Evolutionary conservation across 2,888 invertebrate species (phyloP), one percentile per base, ranked within the genome.

Genomic region (Archaeoteleia sp.): DNA sequence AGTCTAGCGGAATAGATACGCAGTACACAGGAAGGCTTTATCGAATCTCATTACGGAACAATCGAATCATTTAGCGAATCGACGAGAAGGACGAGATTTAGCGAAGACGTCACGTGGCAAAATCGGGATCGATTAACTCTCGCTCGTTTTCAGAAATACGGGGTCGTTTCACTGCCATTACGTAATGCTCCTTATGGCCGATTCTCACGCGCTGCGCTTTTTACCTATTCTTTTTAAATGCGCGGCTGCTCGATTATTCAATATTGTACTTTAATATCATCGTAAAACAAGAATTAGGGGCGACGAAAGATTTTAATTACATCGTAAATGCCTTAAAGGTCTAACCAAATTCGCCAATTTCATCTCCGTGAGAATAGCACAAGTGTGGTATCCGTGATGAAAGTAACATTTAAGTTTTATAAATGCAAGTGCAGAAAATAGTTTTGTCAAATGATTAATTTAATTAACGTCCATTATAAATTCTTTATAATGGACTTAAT

Each of bases 11-110:
- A 73, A 73, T 66, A 70, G 70, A 71, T 72, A 67, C 60, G 40
- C 40, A 10, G 55, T 58, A 65, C 49, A 71, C 63, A 43, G 66
- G 62, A 42, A 63, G 37, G 65, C 58, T 66, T 65, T 67, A 67
- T 72, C 51, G 69, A 69, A 74, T 70, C 71, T 73, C 69, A 70
- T 70, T 70, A 67, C 65, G 57, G 54, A 65, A 68, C 66, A 72
- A 70, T 67, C 54, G 51, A 65, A 65, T 57, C 57, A 53, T 57
- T 57, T 53, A 46, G 51, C 46, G 35, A 27, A 51, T 57, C 57
- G 57, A 45, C 46, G 43, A 42, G 39, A 46, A 65, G 51, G 49
- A 53, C 45, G 32, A 51, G 43, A 40, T 39, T 32, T 25, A 37
- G 43, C 34, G 51, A 37, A 43, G 37, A 14, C 13, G 40, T 40